These are phyloP conservation scores for Urocitellus parryii DNA, from an alignment of 2,113 vertebrate genomes.

Conservation along the genomic window DNA sequence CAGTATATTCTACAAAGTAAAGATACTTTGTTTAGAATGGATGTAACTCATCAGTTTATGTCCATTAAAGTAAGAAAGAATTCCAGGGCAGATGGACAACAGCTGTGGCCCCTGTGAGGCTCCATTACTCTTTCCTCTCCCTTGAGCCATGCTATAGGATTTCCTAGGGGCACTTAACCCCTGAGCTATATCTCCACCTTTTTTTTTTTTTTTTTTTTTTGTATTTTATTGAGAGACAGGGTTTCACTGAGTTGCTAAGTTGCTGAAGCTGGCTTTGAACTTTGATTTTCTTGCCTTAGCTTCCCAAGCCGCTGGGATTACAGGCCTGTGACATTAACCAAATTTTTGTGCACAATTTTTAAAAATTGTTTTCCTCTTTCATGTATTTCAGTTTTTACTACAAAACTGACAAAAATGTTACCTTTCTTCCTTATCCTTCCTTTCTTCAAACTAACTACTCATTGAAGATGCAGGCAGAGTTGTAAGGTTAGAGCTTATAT, in stretches of 20 bases:
- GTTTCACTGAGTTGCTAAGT: no score
- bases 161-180: background rate
- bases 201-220: no score
- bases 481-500: background rate
- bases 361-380: background rate
- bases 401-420: background rate
- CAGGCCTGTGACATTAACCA: background rate
- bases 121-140: background rate
- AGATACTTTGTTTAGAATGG: background rate
- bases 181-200: no score
- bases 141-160: background rate
- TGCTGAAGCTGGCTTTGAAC: no score
- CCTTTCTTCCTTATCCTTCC: background rate
- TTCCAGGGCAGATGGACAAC: background rate
- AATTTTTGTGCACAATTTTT: background rate
- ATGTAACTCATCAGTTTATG: background rate
- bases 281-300: no score
- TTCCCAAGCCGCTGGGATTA: no score
- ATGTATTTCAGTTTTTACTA: background rate
- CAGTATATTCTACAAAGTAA: background rate
- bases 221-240: no score
- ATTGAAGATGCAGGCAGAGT: background rate
- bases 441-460: background rate
- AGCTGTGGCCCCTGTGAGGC: background rate
- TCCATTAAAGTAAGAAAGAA: constrained; percentile 3